Evolutionary conservation across 1,140 invertebrate species (phyloP).

Genomic region (Acromyrmex charruanus): DNA sequence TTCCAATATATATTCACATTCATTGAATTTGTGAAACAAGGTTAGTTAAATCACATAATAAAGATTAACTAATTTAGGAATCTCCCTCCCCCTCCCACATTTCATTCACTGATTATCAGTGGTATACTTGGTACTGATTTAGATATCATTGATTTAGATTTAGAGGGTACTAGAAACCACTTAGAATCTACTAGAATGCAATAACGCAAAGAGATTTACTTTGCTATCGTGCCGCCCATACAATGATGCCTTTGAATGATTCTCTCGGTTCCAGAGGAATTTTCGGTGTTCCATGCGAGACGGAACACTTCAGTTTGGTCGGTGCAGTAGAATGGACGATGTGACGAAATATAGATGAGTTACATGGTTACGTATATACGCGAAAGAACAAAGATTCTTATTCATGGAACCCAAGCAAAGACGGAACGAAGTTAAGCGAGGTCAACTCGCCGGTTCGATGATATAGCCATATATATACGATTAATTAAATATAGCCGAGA

Average conservation of each 20-base stretch:
- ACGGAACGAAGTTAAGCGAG: neutral
- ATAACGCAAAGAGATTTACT: neutral
- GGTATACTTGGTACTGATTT: too few species aligned
- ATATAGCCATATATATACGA: constrained; percentile 8
- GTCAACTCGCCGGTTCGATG: neutral
- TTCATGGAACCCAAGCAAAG: constrained; percentile 1
- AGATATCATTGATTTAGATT: too few species aligned
- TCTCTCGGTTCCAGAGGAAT: neutral
- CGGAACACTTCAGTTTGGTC: neutral
- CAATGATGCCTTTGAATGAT: constrained; percentile 5
- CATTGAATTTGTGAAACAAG: too few species aligned
- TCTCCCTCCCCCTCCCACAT: too few species aligned
- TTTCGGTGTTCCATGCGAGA: constrained; percentile 2
- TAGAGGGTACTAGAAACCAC: neutral
- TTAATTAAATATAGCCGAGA: constrained; percentile 49
- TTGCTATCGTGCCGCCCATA: neutral
- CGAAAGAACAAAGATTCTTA: constrained; percentile 49
- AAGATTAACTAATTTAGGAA: too few species aligned
- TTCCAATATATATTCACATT: too few species aligned
- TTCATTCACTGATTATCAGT: too few species aligned
- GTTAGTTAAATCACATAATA: too few species aligned
- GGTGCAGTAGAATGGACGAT: neutral
- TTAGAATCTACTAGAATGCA: neutral
- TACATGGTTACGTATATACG: neutral
- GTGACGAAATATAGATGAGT: neutral